A percentile compares a stretch with the other conserved stretches of the same genome.
These are phyloP conservation scores for Toxotes chatareus DNA, from an alignment of 2,113 vertebrate species.

Conservation along the genomic window DNA sequence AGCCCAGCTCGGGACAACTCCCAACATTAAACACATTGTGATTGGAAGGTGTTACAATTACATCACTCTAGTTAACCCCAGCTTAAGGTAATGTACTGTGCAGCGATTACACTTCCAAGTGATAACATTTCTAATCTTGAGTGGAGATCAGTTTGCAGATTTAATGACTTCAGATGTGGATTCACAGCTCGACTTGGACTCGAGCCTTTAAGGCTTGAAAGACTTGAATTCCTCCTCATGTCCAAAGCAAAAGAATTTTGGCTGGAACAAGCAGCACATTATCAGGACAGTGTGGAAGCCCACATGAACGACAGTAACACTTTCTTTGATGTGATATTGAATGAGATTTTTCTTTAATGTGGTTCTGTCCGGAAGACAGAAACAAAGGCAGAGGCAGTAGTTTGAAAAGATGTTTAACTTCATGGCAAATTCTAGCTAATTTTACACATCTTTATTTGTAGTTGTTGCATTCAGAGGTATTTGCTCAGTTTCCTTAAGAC, in stretches of 20 bases:
- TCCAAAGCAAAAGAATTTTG: not conserved
- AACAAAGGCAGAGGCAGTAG: not conserved
- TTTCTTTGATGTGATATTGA: constrained; percentile 19
- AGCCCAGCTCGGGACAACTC: constrained; percentile 78
- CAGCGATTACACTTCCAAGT: not conserved
- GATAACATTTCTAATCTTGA: not conserved
- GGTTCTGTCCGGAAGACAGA: not conserved
- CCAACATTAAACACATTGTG: constrained; percentile 82
- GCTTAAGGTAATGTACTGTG: constrained; percentile 67
- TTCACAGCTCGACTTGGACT: not conserved
- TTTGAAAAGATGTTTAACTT: not conserved
- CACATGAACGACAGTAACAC: not conserved
- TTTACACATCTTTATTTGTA: no score
- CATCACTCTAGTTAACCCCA: constrained; percentile 73
- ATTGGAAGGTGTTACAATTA: constrained; percentile 83
- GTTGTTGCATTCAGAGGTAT: not conserved
- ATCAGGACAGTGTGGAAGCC: not conserved
- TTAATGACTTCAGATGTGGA: not conserved
- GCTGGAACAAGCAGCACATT: not conserved
- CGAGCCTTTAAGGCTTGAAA: not conserved
- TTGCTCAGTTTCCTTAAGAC: not conserved
- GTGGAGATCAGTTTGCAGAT: not conserved
- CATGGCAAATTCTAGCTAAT: not conserved
- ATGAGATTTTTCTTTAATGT: not conserved
- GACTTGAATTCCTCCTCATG: not conserved